phyloP scores from a whole-genome alignment of 1,140 invertebrate genomes.

The Heliconius eleuchia region DNA sequence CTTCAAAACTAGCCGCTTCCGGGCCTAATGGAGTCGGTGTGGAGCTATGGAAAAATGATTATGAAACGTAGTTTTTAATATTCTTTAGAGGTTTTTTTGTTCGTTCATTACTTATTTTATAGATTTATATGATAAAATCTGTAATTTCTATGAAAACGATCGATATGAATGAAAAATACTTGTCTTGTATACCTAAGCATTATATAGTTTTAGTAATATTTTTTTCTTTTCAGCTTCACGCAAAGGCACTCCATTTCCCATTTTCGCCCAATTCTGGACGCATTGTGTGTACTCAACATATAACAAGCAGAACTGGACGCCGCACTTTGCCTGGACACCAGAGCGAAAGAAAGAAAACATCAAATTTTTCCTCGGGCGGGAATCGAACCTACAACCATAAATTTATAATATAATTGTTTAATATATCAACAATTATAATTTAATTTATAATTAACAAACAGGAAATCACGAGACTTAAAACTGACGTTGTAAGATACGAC shows the following conservation, averaged over 20 bases:
- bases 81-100: neutral
- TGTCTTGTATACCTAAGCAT: no score
- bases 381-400: no score
- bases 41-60: constrained; percentile 15
- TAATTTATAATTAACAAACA: constrained; percentile 23
- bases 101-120: neutral
- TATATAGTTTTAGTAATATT: no score
- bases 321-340: no score
- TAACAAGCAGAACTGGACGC: no score
- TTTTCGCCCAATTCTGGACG: no score
- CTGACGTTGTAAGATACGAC: constrained; percentile 46
- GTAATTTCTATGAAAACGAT: neutral
- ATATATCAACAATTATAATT: neutral
- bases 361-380: no score
- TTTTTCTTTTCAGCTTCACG: no score
- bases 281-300: no score
- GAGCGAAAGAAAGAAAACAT: no score
- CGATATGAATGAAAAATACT: no score
- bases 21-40: constrained; percentile 43
- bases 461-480: constrained; percentile 47
- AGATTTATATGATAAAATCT: neutral
- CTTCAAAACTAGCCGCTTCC: constrained; percentile 58
- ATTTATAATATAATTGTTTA: neutral
- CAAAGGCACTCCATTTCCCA: no score
- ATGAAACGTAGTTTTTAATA: neutral